Conservation (phyloP, 1,140 invertebrate species). For the Harpegnathos saltator region DNA sequence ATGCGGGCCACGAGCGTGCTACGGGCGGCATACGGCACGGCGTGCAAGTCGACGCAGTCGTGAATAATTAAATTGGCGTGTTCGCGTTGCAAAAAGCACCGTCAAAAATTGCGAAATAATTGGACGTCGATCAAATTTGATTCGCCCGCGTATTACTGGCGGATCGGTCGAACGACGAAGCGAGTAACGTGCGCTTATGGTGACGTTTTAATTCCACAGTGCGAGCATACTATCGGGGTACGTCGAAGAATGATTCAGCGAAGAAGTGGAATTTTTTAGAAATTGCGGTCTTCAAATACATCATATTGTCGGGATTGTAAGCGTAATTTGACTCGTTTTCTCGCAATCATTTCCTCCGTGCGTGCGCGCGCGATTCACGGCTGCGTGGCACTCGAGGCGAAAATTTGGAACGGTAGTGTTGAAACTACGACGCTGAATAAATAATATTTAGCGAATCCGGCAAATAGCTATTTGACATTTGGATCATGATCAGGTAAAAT, state of each 20-base stretch:
- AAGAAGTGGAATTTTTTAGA: too few relatives aligned
- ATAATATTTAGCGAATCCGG: not conserved
- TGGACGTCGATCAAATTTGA: constrained; percentile 1
- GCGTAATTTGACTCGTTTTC: too few relatives aligned
- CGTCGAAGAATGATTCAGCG: too few relatives aligned
- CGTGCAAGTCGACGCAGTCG: too few relatives aligned
- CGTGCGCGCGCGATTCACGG: not conserved
- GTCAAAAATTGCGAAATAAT: constrained; percentile 23
- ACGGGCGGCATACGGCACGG: not conserved
- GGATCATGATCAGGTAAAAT: not conserved
- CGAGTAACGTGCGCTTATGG: not conserved
- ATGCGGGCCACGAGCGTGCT: not conserved
- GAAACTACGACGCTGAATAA: not conserved
- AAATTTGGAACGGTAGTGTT: not conserved
- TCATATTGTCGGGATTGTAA: too few relatives aligned
- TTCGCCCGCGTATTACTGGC: not conserved
- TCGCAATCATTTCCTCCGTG: not conserved
- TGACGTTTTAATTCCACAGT: too few relatives aligned
- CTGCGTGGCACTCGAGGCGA: not conserved
- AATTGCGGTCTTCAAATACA: too few relatives aligned
- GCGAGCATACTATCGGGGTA: too few relatives aligned
- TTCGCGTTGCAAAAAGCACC: constrained; percentile 5
- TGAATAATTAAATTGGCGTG: constrained; percentile 31
- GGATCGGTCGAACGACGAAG: not conserved
- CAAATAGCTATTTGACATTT: constrained; percentile 20